Evolutionary conservation across 2,113 vertebrate species (phyloP).

Genomic region (Embiotoca jacksoni): DNA sequence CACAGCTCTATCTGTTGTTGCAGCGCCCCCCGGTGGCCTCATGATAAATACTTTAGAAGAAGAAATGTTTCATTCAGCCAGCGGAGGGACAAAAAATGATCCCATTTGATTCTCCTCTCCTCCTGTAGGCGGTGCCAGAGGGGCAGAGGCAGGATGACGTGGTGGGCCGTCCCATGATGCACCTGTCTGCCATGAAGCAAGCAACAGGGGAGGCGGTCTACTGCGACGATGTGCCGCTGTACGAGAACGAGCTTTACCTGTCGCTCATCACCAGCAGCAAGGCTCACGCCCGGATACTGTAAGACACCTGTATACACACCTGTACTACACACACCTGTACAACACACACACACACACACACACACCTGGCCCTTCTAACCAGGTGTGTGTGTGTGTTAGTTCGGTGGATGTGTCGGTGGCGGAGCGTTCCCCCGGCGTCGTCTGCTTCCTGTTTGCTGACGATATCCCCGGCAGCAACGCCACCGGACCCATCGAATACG

Average conservation of each 20-base stretch:
- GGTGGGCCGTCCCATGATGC: conserved; percentile 91
- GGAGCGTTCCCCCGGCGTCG: conserved; percentile 86
- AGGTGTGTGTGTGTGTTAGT: conserved; percentile 73
- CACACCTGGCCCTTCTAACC: conserved; percentile 14
- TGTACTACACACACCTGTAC: not conserved
- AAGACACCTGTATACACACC: conserved; percentile 67
- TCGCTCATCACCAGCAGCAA: conserved; percentile 91
- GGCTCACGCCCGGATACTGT: conserved; percentile 92
- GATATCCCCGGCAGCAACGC: conserved; percentile 91
- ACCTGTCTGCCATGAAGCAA: conserved; percentile 91
- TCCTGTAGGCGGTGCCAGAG: conserved; percentile 88
- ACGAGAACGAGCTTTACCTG: conserved; percentile 91
- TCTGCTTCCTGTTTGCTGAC: conserved; percentile 86
- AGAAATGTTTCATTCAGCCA: too few species aligned
- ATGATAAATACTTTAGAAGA: too few species aligned
- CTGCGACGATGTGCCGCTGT: conserved; percentile 93
- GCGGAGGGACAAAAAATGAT: too few species aligned
- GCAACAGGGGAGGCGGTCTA: conserved; percentile 94
- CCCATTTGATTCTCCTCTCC: conserved; percentile 3
- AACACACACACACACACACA: not conserved
- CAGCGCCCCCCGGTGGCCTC: too few species aligned
- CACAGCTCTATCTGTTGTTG: too few species aligned
- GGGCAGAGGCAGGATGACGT: conserved; percentile 87
- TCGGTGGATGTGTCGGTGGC: conserved; percentile 88
- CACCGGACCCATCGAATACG: conserved; percentile 83